Evolutionary conservation across 2,888 invertebrate genomes (phyloP), one percentile per base, ranked within the genome.

Genomic region (Erebia epiphron): DNA sequence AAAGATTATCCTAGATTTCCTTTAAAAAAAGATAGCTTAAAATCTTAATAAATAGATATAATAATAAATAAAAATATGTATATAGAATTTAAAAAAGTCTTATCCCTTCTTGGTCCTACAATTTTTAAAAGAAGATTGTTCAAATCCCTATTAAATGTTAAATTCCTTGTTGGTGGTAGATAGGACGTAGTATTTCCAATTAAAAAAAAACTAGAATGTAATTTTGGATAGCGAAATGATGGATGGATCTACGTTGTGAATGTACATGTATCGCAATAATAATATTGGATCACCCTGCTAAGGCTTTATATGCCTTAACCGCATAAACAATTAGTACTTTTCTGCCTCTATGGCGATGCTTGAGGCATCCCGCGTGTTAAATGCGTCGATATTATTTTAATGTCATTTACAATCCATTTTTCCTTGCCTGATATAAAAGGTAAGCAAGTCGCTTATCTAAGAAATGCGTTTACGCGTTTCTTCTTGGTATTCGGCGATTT

Each of bases 21-120:
- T 43, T 60, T 43, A 11, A 43, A 46, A 41, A 18, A 61, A 43
- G 43, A 18, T 50, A 26, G 50, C 50, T 50, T n/a, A 11, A 26
- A 50, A 41, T 35, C 46, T 49, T 49, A 21, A 35, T 64, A 41
- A 52, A 16, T 41, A 18, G n/a, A 18, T 46, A 13, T 18, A 11
- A 21, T 7, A 61, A 62, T 21, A 62, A 62, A 62, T 62, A 62
- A 62, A 62, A 62, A 62, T 62, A 62, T 62, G 49, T 62, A 49
- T 62, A 62, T 49, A 62, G 21, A 49, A 11, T 21, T 21, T 46
- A 21, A 49, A 21, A 46, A 49, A 61, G 13, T n/a, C 14, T 52
- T 52, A 52, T n/a, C 35, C 13, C 58, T 62, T 18, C 14, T 49
- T 49, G 10, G 21, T 14, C 49, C 18, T 18, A 46, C 18, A 14